These are phyloP conservation scores for Ceratosolen solmsi DNA, from an alignment of 1,140 invertebrate species.

Conservation along the genomic window DNA sequence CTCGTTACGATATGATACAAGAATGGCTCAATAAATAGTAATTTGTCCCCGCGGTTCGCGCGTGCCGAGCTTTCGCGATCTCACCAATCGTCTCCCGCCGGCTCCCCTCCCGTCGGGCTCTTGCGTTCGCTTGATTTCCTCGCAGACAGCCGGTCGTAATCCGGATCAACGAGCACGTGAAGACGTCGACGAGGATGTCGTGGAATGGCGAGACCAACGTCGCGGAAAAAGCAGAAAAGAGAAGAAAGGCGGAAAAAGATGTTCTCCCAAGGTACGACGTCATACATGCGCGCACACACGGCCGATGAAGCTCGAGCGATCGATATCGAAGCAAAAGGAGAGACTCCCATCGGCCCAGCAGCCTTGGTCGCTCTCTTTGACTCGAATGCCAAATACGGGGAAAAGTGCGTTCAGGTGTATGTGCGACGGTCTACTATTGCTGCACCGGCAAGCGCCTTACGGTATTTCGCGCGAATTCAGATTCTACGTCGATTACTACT, in stretches of 20 bases:
- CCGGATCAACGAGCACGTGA: constrained; percentile 12
- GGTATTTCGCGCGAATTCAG: not conserved
- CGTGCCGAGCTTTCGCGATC: not conserved
- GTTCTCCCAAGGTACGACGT: not conserved
- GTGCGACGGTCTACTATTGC: not conserved
- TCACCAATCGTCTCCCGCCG: not conserved
- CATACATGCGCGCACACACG: no score
- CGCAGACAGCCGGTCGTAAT: not conserved
- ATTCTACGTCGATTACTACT: not conserved
- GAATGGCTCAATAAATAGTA: constrained; percentile 31
- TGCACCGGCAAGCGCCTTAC: not conserved
- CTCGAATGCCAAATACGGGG: constrained; percentile 29
- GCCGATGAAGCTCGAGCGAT: not conserved
- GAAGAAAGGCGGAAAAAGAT: not conserved
- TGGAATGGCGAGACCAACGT: not conserved
- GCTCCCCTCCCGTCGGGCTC: not conserved
- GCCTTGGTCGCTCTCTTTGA: not conserved
- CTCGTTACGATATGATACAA: constrained; percentile 4
- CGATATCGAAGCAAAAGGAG: not conserved
- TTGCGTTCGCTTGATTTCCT: not conserved
- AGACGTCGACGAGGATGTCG: not conserved
- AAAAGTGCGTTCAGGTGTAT: constrained; percentile 31
- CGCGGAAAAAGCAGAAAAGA: not conserved
- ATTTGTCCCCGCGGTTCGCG: constrained; percentile 33
- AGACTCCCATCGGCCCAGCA: not conserved